Base-by-base conservation (phyloP, 2,113 vertebrate species). In the Pomatorhinus ruficollis region DNA sequence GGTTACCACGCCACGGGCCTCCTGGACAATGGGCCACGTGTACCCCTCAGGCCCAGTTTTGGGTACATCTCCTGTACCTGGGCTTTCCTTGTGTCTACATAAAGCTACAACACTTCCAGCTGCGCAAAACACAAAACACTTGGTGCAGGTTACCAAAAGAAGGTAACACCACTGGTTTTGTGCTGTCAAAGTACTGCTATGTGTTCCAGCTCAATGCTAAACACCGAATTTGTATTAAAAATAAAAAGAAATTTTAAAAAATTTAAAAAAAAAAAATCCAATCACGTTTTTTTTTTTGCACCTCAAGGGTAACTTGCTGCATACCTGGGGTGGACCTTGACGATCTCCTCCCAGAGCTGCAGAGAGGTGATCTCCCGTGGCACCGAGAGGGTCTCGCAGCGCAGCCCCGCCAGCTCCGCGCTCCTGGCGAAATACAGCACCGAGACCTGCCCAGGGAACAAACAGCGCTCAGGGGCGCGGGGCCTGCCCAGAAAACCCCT, bases 381-480 rank as follows among this genome's bases (percentile, higher is more conserved):
- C 70, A 99, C 98, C 6, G 89, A 96, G 50, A 99, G 92, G 14
- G 69, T 94, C 97, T 99, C 98, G 18, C 98, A 97, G 92, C 98
- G 98, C 45, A 98, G 61, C 9, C 99, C 99, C 1, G 98, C 93
- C 93, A 99, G 97, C 94, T 99, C 99, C 6, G 98, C 98, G 89
- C 99, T 99, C 97, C 98, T 97, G 49, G 99, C 99, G 80, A 99
- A 99, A 94, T 99, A 99, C 95, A 99, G 77, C 94, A 99, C 98
- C 40, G 95, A 80, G 7, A 98, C 97, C 98, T 98, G 93, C 50
- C 0, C 33, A 13, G 54, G 66, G 17, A 83, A 61, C 35, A 61
- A 9, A 47, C 6, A 16, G 64, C 18, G 1, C 1, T 91, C 49
- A 80, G 63, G 10, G 19, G 3, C 15, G 37, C 40, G n/a, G 12